Percentiles rank a stretch among this genome's conserved stretches.
Conservation (phyloP, 2,888 invertebrate species). For the Chalcosyrphus nemorum region DNA sequence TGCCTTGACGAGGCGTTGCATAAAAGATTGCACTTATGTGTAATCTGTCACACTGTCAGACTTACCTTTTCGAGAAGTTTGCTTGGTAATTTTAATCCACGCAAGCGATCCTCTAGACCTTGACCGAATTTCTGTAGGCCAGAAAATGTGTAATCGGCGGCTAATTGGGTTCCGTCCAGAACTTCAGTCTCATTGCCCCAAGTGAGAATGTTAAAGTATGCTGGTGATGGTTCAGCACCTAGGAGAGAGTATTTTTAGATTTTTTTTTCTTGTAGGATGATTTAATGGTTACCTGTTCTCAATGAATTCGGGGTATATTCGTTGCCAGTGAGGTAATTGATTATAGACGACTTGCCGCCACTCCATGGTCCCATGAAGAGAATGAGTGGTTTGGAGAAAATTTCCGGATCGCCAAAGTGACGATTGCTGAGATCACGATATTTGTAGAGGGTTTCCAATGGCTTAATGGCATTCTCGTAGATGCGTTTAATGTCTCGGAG, state of each 20-base stretch:
- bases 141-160: conserved; percentile 97
- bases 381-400: conserved; percentile 95
- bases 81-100: conserved; percentile 91
- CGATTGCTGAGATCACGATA: conserved; percentile 95
- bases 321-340: conserved; percentile 94
- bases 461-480: conserved; percentile 94
- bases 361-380: conserved; percentile 98
- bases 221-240: conserved; percentile 97
- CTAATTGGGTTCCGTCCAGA: conserved; percentile 94
- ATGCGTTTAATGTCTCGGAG: conserved; percentile 92
- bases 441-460: conserved; percentile 94
- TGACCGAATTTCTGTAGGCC: conserved; percentile 97
- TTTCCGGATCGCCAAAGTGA: conserved; percentile 96
- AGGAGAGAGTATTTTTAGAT: conserved; percentile 8
- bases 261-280: too few relatives aligned
- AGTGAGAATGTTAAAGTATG: conserved; percentile 95
- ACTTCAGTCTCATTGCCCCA: conserved; percentile 93
- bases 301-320: conserved; percentile 92
- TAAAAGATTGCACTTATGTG: conserved; percentile 17
- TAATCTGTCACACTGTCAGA: conserved; percentile 6
- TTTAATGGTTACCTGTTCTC: conserved; percentile 92
- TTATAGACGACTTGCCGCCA: conserved; percentile 96
- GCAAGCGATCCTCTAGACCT: conserved; percentile 93
- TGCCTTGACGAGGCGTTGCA: conserved; percentile 15
- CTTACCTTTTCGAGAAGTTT: conserved; percentile 93